Percentiles rank a stretch among this genome's conserved stretches.
phyloP scores from a whole-genome alignment of 1,140 invertebrate species.

The Macrobrachium nipponense region DNA sequence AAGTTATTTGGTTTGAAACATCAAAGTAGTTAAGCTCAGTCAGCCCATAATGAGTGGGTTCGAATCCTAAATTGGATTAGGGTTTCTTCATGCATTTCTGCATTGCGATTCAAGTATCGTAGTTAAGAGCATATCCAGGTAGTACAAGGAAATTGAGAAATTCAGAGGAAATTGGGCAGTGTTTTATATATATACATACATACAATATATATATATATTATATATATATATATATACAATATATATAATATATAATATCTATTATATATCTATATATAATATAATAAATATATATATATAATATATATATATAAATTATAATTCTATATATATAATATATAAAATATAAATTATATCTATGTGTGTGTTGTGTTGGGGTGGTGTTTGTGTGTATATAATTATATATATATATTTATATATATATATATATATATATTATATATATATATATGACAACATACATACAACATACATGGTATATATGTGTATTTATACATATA shows the following conservation, averaged over 20 bases:
- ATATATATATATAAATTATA: constrained; percentile 13
- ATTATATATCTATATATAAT: too few relatives aligned
- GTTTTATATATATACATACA: too few relatives aligned
- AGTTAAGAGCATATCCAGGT: too few relatives aligned
- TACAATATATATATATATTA: constrained; percentile 17
- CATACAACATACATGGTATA: neutral
- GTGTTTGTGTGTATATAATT: neutral
- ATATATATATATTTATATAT: constrained; percentile 13
- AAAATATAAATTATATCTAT: neutral
- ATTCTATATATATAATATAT: neutral
- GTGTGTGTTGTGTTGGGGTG: neutral
- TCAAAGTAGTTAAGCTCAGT: too few relatives aligned
- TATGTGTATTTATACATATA: constrained; percentile 3
- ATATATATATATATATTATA: constrained; percentile 6
- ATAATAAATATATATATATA: constrained; percentile 22
- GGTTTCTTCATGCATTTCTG: too few relatives aligned
- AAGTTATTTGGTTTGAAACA: too few relatives aligned
- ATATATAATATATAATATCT: too few relatives aligned
- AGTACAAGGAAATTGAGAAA: too few relatives aligned
- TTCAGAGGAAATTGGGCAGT: too few relatives aligned
- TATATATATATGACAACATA: neutral
- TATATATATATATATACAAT: constrained; percentile 23
- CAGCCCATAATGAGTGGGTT: too few relatives aligned
- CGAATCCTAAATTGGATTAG: too few relatives aligned
- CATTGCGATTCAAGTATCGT: too few relatives aligned